These are phyloP conservation scores for Macrobrachium rosenbergii DNA, from an alignment of 1,140 invertebrate genomes.

Conservation along the genomic window DNA sequence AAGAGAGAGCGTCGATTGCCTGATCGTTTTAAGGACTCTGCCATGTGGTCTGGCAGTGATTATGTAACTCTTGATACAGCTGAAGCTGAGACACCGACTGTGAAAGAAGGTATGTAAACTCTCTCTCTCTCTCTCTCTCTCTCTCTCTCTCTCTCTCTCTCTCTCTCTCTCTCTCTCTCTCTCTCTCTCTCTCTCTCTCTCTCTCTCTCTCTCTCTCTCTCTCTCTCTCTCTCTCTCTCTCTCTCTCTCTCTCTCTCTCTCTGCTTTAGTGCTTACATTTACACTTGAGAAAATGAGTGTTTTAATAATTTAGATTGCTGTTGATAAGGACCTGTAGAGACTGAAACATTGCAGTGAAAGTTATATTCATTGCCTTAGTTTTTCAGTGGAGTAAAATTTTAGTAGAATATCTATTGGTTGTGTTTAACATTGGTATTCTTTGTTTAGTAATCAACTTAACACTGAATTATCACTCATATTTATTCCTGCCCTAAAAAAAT, in stretches of 20 bases:
- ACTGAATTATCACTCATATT: no score
- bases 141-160: background rate
- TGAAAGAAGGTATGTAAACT: background rate
- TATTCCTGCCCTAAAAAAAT: no score
- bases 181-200: no score
- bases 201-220: no score
- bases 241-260: no score
- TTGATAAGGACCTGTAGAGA: background rate
- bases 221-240: no score
- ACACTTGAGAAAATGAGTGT: no score
- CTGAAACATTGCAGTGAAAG: background rate
- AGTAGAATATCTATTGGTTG: no score
- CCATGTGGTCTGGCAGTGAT: constrained; percentile 33
- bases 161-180: background rate
- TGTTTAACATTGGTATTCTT: no score
- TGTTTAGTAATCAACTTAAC: no score
- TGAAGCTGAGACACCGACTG: background rate
- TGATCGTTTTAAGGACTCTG: constrained; percentile 39
- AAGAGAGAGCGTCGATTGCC: constrained; percentile 58
- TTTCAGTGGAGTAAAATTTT: background rate
- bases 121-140: background rate
- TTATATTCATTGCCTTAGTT: background rate
- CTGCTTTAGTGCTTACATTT: no score
- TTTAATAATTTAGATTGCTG: background rate
- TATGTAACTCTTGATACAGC: background rate